A percentile compares a stretch with the other conserved stretches of the same genome.
These are phyloP conservation scores for Augochlora pura DNA, from an alignment of 1,140 invertebrate species.

Conservation along the genomic window DNA sequence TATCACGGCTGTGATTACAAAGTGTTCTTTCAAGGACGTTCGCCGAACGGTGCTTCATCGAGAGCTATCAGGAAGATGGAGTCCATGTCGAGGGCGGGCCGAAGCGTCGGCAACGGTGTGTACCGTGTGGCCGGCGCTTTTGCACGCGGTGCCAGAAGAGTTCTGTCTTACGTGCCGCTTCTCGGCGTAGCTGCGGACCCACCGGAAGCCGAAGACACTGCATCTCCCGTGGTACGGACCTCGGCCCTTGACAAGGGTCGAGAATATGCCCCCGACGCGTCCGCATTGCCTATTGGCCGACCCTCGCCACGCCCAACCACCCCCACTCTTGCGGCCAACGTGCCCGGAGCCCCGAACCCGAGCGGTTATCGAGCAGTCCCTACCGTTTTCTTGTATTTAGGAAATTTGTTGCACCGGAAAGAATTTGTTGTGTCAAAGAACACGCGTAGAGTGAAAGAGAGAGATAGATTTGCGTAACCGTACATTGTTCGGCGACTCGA, in stretches of 20 bases:
- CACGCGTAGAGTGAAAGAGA: not conserved
- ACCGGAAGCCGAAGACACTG: constrained; percentile 3
- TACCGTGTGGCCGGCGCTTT: constrained; percentile 73
- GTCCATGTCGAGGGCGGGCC: constrained; percentile 74
- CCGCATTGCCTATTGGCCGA: no score
- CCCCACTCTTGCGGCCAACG: no score
- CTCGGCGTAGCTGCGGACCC: constrained; percentile 63
- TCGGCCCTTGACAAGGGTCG: no score
- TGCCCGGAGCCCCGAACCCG: no score
- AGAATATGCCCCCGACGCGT: no score
- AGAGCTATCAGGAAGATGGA: constrained; percentile 67
- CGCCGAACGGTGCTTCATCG: not conserved
- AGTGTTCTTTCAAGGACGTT: constrained; percentile 13
- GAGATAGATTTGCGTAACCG: constrained; percentile 7
- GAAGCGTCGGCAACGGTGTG: constrained; percentile 71
- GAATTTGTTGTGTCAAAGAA: no score
- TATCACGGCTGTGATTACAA: no score
- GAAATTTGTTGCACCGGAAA: no score
- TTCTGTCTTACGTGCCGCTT: constrained; percentile 74
- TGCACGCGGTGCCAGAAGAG: constrained; percentile 70
- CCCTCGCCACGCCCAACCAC: no score
- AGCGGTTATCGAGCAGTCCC: no score
- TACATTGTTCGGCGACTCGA: constrained; percentile 12
- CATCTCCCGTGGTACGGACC: constrained; percentile 33
- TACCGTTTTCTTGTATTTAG: no score